Conservation (phyloP, 2,888 invertebrate species). For the Polietes domitor region DNA sequence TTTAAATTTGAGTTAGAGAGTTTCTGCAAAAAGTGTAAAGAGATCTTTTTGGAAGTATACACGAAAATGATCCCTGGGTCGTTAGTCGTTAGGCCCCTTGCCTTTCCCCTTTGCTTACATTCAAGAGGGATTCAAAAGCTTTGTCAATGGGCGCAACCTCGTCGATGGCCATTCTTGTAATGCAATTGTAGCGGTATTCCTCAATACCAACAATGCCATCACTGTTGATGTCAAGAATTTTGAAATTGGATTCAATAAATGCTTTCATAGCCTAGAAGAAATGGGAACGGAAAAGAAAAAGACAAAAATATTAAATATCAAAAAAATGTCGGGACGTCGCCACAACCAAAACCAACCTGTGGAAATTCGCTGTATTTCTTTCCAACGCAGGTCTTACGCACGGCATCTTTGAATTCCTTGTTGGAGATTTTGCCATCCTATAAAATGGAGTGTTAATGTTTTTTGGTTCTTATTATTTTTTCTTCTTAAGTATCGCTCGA, state of each 20-base stretch:
- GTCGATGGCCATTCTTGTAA: conserved; percentile 89
- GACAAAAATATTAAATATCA: background rate
- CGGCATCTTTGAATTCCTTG: conserved; percentile 91
- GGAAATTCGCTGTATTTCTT: conserved; percentile 90
- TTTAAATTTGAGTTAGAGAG: background rate
- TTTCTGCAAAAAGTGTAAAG: background rate
- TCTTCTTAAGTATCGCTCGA: background rate
- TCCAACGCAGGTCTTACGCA: conserved; percentile 90
- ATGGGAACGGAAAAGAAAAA: conserved; percentile 19
- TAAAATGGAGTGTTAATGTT: conserved; percentile 13
- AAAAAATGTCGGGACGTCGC: background rate
- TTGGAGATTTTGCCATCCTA: conserved; percentile 92
- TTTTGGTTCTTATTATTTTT: background rate
- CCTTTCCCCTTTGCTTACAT: conserved; percentile 83
- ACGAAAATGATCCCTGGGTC: conserved; percentile 3
- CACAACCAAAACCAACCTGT: conserved; percentile 80
- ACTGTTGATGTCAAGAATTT: conserved; percentile 89
- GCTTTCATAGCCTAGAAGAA: conserved; percentile 87
- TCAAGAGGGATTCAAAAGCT: conserved; percentile 88
- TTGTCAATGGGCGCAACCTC: conserved; percentile 89
- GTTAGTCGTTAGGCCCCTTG: conserved; percentile 16
- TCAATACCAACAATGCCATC: conserved; percentile 90
- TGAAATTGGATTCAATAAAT: conserved; percentile 92
- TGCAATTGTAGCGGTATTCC: conserved; percentile 91
- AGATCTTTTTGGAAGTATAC: background rate